Evolutionary conservation across 2,113 vertebrate species (phyloP), one percentile per base, ranked within the genome.

Genomic region (Hyperopisus bebe): DNA sequence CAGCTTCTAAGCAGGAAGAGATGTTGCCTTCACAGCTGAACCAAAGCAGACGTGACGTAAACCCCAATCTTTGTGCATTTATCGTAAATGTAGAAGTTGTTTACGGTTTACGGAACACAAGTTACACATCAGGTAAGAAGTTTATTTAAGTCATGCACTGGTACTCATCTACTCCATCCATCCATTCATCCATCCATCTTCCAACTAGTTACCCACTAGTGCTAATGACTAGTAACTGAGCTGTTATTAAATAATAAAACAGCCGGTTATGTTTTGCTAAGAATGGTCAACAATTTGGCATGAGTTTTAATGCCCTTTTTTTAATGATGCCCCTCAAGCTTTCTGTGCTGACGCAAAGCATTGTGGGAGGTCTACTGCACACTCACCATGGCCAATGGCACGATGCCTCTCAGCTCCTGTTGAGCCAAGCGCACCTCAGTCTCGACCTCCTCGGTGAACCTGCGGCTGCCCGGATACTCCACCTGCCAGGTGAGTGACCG

Each of bases 321-420:
- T 84, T 47, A 84, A 84, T 47, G 42, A 87, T 85, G 82, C 82
- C 47, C 62, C 90, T 48, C 48, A 42, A 11, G 90, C 39, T 90
- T 88, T 42, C 86, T 27, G 80, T 13, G 55, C 62, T 66, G 83
- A 86, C 46, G 9, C 39, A 90, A 86, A 66, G 91, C 58, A 82
- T 82, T 50, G 15, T 84, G 42, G 89, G 88, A 46, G 53, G 11
- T 3, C 17, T 51, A 35, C 11, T 84, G 42, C 70, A 88, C 70
- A 91, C 97, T 98, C 95, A 99, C 98, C 98, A 97, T 98, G 5
- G 98, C 97, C 89, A 99, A 85, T 0, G 98, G 98, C 88, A 99
- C 96, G 5, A 99, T 97, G 88, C 94, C 97, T 2, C 95, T 96
- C 58, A 99, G 96, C 92, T 98, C 98, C 93, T 97, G 97, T 94